Conservation (phyloP, 2,888 invertebrate genomes). For the Drosophila mayaguana region DNA sequence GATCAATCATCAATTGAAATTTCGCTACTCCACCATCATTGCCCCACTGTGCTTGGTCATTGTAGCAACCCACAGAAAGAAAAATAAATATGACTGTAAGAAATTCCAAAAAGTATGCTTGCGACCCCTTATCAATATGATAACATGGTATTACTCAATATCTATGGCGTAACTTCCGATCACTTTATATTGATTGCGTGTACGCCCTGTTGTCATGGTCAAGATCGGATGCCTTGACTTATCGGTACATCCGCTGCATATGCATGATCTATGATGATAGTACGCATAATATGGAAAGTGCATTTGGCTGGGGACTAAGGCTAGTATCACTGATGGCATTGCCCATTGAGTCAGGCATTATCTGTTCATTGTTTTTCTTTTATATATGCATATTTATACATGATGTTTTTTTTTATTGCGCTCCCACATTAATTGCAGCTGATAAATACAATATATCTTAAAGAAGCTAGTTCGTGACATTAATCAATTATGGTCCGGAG, state of each 20-base stretch:
- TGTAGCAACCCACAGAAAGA: slow-evolving; percentile 52
- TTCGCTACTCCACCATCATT: slow-evolving; percentile 14
- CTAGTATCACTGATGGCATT: slow-evolving; percentile 63
- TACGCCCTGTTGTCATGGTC: slow-evolving; percentile 46
- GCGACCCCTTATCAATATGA: slow-evolving; percentile 47
- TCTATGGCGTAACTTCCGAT: slow-evolving; percentile 26
- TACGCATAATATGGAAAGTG: slow-evolving; percentile 19
- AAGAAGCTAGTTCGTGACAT: slow-evolving; percentile 60
- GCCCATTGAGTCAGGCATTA: slow-evolving; percentile 63
- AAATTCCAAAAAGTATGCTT: slow-evolving; percentile 9
- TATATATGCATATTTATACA: slow-evolving; percentile 18
- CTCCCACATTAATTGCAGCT: slow-evolving; percentile 38
- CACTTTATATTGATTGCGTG: slow-evolving; percentile 8
- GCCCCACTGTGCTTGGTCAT: slow-evolving; percentile 11
- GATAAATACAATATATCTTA: slow-evolving; percentile 54
- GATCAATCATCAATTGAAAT: slow-evolving; percentile 73
- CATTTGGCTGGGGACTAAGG: slow-evolving; percentile 52
- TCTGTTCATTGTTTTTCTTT: slow-evolving; percentile 60
- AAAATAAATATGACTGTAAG: slow-evolving; percentile 24
- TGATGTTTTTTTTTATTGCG: slow-evolving; percentile 27
- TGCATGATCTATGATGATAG: slow-evolving; percentile 32
- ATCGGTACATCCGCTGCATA: slow-evolving; percentile 43
- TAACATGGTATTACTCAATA: slow-evolving; percentile 3
- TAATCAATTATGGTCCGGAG: slow-evolving; percentile 65
- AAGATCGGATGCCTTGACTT: slow-evolving; percentile 63